Percentiles rank a stretch among this genome's conserved stretches.
These are phyloP conservation scores for Pseudachorutes palmiensis DNA, from an alignment of 1,140 invertebrate species.

Conservation along the genomic window DNA sequence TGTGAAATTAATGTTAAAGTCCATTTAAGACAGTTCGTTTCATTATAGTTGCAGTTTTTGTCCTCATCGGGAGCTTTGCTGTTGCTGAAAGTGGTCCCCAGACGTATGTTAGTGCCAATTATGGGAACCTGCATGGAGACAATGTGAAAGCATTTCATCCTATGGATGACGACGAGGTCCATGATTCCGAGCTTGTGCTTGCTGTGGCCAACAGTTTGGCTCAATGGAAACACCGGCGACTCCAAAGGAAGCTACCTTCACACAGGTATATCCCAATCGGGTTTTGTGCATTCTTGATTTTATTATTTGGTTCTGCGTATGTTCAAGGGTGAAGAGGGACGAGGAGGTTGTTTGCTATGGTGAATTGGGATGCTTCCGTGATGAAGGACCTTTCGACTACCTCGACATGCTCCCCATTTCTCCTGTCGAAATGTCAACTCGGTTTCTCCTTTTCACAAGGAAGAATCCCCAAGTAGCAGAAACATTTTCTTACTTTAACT, in stretches of 20 bases:
- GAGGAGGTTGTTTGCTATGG: slow-evolving; percentile 71
- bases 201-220: slow-evolving; percentile 52
- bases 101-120: too few species aligned
- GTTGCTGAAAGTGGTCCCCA: too few species aligned
- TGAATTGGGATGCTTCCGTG: slow-evolving; percentile 87
- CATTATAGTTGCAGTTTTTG: too few species aligned
- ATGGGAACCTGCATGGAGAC: too few species aligned
- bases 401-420: slow-evolving; percentile 56
- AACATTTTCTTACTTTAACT: slow-evolving; percentile 51
- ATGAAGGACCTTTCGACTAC: slow-evolving; percentile 82
- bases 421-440: slow-evolving; percentile 77
- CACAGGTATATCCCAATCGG: slow-evolving; percentile 16
- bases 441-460: slow-evolving; percentile 48
- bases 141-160: too few species aligned
- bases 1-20: too few species aligned
- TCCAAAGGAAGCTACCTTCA: slow-evolving; percentile 17
- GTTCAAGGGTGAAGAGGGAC: slow-evolving; percentile 40
- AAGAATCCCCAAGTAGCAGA: slow-evolving; percentile 40
- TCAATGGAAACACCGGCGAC: slow-evolving; percentile 45
- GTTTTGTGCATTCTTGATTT: not conserved
- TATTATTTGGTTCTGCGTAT: not conserved
- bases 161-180: slow-evolving; percentile 46
- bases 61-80: too few species aligned
- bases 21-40: too few species aligned
- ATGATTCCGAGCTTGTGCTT: slow-evolving; percentile 50